Conservation (phyloP, 2,797 vertebrate genomes). For the Enteromius fasciolatus region DNA sequence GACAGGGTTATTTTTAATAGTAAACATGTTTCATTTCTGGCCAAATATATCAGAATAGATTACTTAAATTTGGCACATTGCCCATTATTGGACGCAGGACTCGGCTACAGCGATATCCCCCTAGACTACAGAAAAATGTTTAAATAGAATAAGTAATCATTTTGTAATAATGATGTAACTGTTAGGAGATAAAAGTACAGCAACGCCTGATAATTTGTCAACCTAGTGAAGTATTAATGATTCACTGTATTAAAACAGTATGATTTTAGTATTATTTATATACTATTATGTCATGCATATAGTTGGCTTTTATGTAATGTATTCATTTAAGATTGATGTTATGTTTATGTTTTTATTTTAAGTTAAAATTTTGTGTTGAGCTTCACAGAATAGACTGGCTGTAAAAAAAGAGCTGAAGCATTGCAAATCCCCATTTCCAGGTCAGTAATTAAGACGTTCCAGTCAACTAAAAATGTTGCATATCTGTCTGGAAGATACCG, state of each 20-base stretch:
- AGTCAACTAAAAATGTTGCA: too few relatives aligned
- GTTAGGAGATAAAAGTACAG: not conserved
- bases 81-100: not conserved
- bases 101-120: not conserved
- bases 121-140: not conserved
- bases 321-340: too few relatives aligned
- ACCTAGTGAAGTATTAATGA: not conserved
- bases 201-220: not conserved
- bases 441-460: too few relatives aligned
- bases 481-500: too few relatives aligned
- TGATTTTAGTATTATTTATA: not conserved
- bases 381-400: too few relatives aligned
- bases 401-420: too few relatives aligned
- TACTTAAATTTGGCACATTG: not conserved
- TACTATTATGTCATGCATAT: not conserved
- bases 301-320: too few relatives aligned
- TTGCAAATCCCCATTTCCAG: too few relatives aligned
- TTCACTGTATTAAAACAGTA: not conserved
- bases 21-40: not conserved
- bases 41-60: not conserved
- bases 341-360: too few relatives aligned
- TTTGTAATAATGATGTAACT: not conserved
- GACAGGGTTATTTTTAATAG: not conserved
- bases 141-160: not conserved
- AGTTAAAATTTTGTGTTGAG: too few relatives aligned